phyloP scores from a whole-genome alignment of 2,797 vertebrate species.

The Pipistrellus pygmaeus region DNA sequence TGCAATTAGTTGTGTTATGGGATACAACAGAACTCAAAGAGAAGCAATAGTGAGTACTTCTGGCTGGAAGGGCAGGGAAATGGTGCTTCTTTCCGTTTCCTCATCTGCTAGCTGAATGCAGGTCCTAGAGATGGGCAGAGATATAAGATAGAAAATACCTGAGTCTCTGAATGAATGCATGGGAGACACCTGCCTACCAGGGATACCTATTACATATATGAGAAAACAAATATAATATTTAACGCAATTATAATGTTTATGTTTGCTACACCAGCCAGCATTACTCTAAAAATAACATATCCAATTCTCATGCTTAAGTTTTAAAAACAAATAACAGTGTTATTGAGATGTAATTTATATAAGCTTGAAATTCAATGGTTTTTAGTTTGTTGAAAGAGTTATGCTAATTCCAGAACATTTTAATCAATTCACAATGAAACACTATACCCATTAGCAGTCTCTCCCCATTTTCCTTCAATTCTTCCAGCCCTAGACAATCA shows the following conservation, averaged over 20 bases:
- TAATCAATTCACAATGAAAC: constrained; percentile 12
- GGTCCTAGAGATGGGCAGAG: not conserved
- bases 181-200: not conserved
- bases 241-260: not conserved
- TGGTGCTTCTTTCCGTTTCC: not conserved
- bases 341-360: not conserved
- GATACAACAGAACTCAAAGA: not conserved
- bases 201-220: not conserved
- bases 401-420: not conserved
- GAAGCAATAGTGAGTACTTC: not conserved
- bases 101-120: not conserved
- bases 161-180: not conserved
- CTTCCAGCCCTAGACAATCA: not conserved
- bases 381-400: not conserved
- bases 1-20: not conserved
- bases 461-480: not conserved
- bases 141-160: not conserved
- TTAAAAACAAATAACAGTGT: constrained; percentile 2
- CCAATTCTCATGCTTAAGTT: not conserved
- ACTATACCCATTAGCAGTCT: not conserved
- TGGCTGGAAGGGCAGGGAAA: not conserved
- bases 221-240: not conserved
- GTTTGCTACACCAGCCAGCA: not conserved
- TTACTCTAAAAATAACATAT: not conserved
- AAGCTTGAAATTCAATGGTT: not conserved